Evolutionary conservation across 1,140 invertebrate genomes (phyloP).

Genomic region (Tetramorium parvispinum): DNA sequence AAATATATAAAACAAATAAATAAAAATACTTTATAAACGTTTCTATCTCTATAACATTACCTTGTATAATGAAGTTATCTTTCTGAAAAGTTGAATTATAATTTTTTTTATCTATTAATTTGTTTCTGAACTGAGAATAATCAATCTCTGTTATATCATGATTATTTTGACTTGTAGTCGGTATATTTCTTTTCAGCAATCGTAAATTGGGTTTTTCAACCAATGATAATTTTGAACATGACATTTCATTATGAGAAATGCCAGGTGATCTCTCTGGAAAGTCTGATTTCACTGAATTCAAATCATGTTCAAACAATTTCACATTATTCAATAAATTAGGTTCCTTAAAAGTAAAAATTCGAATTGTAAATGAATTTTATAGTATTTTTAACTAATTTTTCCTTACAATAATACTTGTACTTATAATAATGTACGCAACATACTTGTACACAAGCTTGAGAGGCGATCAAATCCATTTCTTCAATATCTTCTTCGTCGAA

Average conservation of each 20-base stretch:
- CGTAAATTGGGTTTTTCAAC: conserved; percentile 38
- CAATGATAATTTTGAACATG: conserved; percentile 50
- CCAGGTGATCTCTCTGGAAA: conserved; percentile 36
- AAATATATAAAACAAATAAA: conserved; percentile 28
- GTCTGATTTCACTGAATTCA: background rate
- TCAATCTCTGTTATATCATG: conserved; percentile 23
- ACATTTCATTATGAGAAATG: conserved; percentile 37
- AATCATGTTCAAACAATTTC: background rate
- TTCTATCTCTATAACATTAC: conserved; percentile 52
- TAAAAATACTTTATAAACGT: background rate
- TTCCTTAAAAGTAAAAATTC: conserved; percentile 44
- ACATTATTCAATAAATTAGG: background rate
- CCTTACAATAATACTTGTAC: background rate
- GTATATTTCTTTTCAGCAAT: background rate
- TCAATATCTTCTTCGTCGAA: conserved; percentile 80
- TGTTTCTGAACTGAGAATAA: conserved; percentile 71
- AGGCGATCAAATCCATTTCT: conserved; percentile 80
- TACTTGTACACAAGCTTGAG: conserved; percentile 75
- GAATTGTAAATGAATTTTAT: background rate
- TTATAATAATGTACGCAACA: no score
- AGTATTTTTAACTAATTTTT: background rate
- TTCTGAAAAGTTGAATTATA: conserved; percentile 77
- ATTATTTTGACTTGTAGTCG: background rate
- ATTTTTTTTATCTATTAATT: conserved; percentile 60
- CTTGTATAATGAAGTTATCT: conserved; percentile 60